These are phyloP conservation scores for Archilochus colubris DNA, from an alignment of 2,113 vertebrate genomes.

Conservation along the genomic window DNA sequence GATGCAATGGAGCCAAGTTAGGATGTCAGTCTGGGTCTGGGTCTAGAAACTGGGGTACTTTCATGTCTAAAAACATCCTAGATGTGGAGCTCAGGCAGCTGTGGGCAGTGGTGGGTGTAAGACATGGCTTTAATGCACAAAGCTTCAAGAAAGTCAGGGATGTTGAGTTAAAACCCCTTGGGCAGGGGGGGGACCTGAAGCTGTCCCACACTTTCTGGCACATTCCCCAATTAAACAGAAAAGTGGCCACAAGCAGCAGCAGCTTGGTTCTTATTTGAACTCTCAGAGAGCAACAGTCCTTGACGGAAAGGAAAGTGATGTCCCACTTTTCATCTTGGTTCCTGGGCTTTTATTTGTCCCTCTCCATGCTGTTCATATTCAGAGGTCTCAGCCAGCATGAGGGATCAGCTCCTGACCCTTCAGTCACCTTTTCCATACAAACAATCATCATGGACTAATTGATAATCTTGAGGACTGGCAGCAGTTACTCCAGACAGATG, in stretches of 20 bases:
- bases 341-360: not conserved
- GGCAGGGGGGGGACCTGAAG: not conserved
- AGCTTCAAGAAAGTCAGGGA: not conserved
- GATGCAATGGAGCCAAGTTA: fast-evolving
- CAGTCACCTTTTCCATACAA: not conserved
- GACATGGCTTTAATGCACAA: not conserved
- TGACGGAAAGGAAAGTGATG: not conserved
- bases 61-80: not conserved
- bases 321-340: fast-evolving
- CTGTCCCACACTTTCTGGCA: fast-evolving
- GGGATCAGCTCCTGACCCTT: not conserved
- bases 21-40: fast-evolving
- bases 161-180: not conserved
- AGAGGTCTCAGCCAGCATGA: not conserved
- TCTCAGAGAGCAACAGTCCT: not conserved
- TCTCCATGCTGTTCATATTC: fast-evolving
- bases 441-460: not conserved
- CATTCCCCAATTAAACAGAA: fast-evolving
- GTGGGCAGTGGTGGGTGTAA: not conserved
- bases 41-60: no score
- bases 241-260: not conserved
- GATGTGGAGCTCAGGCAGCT: fast-evolving
- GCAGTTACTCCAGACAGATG: not conserved
- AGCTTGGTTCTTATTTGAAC: fast-evolving
- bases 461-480: not conserved